Conservation (phyloP, 1,140 invertebrate genomes). For the Drosophila fuyamai region DNA sequence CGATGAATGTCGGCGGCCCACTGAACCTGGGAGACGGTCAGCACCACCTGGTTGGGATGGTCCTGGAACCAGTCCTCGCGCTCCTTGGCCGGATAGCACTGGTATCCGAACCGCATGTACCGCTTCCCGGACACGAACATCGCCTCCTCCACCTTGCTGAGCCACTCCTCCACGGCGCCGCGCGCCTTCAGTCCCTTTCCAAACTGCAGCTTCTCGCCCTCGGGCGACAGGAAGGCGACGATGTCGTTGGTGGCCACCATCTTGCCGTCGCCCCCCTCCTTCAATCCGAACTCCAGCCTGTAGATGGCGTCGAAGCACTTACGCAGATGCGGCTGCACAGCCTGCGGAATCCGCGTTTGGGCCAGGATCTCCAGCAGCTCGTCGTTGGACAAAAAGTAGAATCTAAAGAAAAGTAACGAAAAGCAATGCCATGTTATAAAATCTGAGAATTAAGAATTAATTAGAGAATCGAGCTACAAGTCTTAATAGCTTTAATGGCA, state of each 20-base stretch:
- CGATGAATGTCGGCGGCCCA: constrained; percentile 92
- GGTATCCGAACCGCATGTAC: constrained; percentile 89
- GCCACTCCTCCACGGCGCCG: constrained; percentile 95
- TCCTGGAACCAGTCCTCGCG: constrained; percentile 84
- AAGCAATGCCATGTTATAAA: too few species aligned
- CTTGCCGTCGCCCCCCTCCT: constrained; percentile 82
- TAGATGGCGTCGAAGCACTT: constrained; percentile 96
- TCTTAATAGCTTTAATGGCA: too few species aligned
- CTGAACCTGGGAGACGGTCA: constrained; percentile 94
- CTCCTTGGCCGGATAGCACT: constrained; percentile 78
- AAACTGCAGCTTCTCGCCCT: constrained; percentile 91
- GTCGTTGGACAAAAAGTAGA: constrained; percentile 98
- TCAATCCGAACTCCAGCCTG: constrained; percentile 90
- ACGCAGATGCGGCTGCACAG: constrained; percentile 94
- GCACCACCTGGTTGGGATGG: constrained; percentile 87
- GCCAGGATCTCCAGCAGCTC: constrained; percentile 96
- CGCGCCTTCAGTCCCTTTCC: constrained; percentile 93
- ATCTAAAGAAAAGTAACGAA: constrained; percentile 68
- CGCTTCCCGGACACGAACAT: constrained; percentile 92
- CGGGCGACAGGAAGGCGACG: constrained; percentile 93
- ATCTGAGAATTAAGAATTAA: too few species aligned
- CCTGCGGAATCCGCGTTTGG: constrained; percentile 93
- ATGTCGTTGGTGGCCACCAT: constrained; percentile 90
- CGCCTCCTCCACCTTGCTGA: constrained; percentile 93
- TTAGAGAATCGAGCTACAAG: too few species aligned